phyloP scores from a whole-genome alignment of 1,140 invertebrate genomes.

The Camponotus floridanus region DNA sequence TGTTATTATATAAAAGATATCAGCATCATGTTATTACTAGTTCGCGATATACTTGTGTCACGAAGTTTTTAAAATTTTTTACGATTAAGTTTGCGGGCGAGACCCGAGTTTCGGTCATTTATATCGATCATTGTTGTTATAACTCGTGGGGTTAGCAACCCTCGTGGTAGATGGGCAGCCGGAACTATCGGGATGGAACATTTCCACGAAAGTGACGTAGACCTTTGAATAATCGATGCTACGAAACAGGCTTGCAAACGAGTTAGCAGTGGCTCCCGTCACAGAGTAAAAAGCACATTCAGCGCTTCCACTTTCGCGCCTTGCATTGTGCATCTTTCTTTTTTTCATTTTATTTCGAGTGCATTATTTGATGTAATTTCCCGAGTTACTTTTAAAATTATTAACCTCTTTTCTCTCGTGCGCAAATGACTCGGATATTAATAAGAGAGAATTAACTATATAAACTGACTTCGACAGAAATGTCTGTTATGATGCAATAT shows the following conservation, averaged over 20 bases:
- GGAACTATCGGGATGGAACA: slow-evolving; percentile 71
- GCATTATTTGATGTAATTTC: slow-evolving; percentile 10
- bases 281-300: slow-evolving; percentile 48
- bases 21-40: not conserved
- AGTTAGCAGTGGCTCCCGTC: slow-evolving; percentile 34
- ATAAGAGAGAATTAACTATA: not conserved
- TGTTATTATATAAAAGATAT: slow-evolving; percentile 6
- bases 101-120: slow-evolving; percentile 24
- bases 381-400: slow-evolving; percentile 17
- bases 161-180: slow-evolving; percentile 60
- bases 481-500: not conserved
- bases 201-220: slow-evolving; percentile 70
- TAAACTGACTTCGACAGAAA: not conserved
- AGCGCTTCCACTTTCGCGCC: not conserved
- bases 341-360: not conserved
- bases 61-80: slow-evolving; percentile 32
- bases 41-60: slow-evolving; percentile 18
- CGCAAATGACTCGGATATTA: not conserved
- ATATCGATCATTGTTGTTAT: slow-evolving; percentile 60
- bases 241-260: slow-evolving; percentile 61
- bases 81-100: slow-evolving; percentile 39
- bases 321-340: slow-evolving; percentile 1
- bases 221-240: slow-evolving; percentile 71
- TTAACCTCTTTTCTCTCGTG: not conserved
- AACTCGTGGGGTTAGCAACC: slow-evolving; percentile 68